Percentiles rank a stretch among this genome's conserved stretches.
phyloP scores from a whole-genome alignment of 2,888 invertebrate genomes.

The Rambutsinella grinnellia region DNA sequence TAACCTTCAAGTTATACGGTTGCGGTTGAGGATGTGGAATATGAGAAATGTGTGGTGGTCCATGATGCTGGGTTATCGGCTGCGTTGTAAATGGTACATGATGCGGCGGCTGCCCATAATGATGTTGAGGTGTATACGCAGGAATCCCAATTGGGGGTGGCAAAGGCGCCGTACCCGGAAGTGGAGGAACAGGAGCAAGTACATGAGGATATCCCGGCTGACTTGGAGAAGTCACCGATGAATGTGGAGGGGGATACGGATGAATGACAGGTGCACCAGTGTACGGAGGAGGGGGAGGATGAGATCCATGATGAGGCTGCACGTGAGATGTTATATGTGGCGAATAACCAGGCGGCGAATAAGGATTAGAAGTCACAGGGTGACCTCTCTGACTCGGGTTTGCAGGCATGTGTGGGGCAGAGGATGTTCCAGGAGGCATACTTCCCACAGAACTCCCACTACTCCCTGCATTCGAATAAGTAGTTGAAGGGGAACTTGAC shows the following conservation, averaged over 20 bases:
- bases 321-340: constrained; percentile 37
- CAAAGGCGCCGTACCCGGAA: constrained; percentile 34
- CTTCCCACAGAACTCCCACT: background rate
- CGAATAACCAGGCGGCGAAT: constrained; percentile 22
- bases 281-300: constrained; percentile 26
- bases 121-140: constrained; percentile 26
- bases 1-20: constrained; percentile 40
- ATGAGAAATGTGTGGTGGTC: constrained; percentile 21
- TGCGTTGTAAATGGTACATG: constrained; percentile 32
- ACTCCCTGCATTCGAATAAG: constrained; percentile 36
- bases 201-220: constrained; percentile 30
- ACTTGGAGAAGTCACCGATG: constrained; percentile 26
- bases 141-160: constrained; percentile 39
- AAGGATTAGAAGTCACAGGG: constrained; percentile 27
- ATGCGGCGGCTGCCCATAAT: constrained; percentile 34
- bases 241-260: constrained; percentile 38
- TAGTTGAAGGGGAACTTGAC: constrained; percentile 34
- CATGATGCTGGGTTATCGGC: constrained; percentile 29
- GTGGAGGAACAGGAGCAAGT: constrained; percentile 27
- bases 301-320: constrained; percentile 45
- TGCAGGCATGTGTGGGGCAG: constrained; percentile 8
- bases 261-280: constrained; percentile 43
- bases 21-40: constrained; percentile 17
- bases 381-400: constrained; percentile 20
- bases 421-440: constrained; percentile 34